Evolutionary conservation across 2,888 invertebrate genomes (phyloP).

Genomic region (Sympetrum striolatum): DNA sequence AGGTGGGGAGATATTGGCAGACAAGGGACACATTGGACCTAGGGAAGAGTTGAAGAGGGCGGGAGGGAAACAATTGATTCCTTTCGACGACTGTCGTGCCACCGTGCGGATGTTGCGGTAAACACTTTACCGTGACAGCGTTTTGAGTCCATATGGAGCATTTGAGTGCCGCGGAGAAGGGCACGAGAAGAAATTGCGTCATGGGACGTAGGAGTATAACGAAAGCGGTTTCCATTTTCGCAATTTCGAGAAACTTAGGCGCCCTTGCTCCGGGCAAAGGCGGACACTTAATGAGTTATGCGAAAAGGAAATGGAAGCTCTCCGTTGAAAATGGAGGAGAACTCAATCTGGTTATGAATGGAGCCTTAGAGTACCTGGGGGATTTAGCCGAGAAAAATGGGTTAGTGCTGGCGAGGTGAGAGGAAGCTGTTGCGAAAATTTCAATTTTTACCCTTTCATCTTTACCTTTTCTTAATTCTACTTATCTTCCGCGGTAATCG

Average conservation of each 20-base stretch:
- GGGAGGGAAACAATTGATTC: constrained; percentile 27
- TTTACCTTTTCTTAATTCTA: no score
- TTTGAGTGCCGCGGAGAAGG: not conserved
- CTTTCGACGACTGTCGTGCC: constrained; percentile 35
- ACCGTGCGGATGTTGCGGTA: constrained; percentile 5
- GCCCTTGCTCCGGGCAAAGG: not conserved
- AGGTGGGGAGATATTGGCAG: not conserved
- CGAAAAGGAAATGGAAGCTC: not conserved
- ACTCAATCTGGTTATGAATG: not conserved
- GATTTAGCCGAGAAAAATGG: not conserved
- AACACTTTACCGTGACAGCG: constrained; percentile 1
- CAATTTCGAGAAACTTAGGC: not conserved
- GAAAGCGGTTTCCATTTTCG: not conserved
- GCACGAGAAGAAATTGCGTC: not conserved
- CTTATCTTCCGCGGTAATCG: no score
- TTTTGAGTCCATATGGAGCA: not conserved
- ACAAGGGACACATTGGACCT: not conserved
- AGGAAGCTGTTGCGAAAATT: not conserved
- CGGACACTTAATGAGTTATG: not conserved
- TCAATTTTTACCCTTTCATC: no score
- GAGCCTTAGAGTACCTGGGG: not conserved
- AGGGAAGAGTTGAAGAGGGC: not conserved
- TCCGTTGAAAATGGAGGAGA: not conserved
- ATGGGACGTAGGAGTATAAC: not conserved
- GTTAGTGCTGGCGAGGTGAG: not conserved